phyloP scores from a whole-genome alignment of 2,113 vertebrate genomes.

The Nestor notabilis region DNA sequence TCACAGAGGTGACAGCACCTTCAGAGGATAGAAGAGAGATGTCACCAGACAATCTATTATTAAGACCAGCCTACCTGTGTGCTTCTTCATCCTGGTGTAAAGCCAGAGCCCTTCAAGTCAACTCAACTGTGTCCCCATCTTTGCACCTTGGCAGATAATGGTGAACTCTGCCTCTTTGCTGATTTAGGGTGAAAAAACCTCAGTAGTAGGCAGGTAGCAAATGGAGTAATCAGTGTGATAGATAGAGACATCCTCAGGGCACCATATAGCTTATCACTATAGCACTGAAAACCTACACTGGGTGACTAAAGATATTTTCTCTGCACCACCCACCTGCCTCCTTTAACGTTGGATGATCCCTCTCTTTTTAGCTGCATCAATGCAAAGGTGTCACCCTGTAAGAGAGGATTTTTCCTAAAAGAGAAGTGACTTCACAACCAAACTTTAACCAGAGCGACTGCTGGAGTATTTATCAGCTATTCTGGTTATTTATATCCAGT shows the following conservation, averaged over 20 bases:
- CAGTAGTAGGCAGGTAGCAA: not conserved
- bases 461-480: not conserved
- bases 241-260: not conserved
- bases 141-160: not conserved
- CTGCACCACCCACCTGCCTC: not conserved
- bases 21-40: not conserved
- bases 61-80: not conserved
- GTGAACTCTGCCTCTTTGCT: not conserved
- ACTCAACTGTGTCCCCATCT: not conserved
- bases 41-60: not conserved
- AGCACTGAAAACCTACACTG: not conserved
- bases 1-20: not conserved
- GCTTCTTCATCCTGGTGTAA: not conserved
- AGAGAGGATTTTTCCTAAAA: not conserved
- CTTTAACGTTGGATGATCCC: not conserved
- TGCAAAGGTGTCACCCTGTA: not conserved
- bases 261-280: not conserved
- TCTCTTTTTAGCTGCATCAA: not conserved
- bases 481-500: not conserved
- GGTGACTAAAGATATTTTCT: not conserved
- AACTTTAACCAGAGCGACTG: accelerated
- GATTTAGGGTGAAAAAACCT: not conserved
- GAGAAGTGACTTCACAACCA: not conserved
- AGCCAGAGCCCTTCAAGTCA: not conserved
- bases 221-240: not conserved